Evolutionary conservation across 2,797 vertebrate species (phyloP).

Genomic region (Sebastes kiyomatsui): DNA sequence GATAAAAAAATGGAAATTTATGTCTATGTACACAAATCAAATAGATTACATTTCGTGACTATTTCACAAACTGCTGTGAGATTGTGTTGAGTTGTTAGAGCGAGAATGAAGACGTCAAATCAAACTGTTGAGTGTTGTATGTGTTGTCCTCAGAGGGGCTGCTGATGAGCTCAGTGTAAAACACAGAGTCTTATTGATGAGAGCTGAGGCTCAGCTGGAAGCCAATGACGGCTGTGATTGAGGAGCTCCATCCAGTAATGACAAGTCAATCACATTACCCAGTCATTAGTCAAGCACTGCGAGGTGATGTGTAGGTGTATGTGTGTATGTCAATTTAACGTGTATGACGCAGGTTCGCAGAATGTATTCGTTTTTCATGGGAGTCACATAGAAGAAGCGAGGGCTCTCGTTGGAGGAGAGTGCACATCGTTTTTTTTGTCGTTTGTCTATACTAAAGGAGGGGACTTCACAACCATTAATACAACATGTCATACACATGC

Average conservation of each 20-base stretch:
- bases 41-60: no score
- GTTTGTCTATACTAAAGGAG: background rate
- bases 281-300: conserved; percentile 4
- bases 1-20: no score
- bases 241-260: conserved; percentile 31
- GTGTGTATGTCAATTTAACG: background rate
- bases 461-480: background rate
- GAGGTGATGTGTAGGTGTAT: background rate
- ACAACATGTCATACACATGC: background rate
- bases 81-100: background rate
- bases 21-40: no score
- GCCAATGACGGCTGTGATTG: background rate
- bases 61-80: no score
- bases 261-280: conserved; percentile 21
- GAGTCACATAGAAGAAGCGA: background rate
- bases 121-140: background rate
- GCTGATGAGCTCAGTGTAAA: background rate
- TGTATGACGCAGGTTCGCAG: background rate
- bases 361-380: background rate
- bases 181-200: background rate
- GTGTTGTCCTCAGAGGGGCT: background rate
- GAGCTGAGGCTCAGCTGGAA: background rate
- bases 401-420: background rate
- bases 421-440: no score
- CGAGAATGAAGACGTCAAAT: background rate